Conservation (phyloP, 2,113 vertebrate species). For the Arvicanthis niloticus region DNA sequence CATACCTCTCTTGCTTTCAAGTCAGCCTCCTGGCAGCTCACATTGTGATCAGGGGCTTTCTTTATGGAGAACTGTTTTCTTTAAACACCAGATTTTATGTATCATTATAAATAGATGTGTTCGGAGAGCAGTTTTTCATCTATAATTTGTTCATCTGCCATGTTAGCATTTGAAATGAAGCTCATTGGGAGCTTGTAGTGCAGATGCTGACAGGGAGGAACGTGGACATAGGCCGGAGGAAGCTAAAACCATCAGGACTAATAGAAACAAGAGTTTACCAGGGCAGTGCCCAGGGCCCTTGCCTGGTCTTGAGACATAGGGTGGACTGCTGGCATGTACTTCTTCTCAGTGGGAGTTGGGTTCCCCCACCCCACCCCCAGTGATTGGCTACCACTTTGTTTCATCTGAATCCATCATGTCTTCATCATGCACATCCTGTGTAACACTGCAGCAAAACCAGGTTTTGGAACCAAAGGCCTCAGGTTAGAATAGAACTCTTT, state of each 20-base stretch:
- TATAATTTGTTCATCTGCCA: slow-evolving; percentile 33
- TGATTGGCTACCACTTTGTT: neutral
- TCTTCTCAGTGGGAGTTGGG: neutral
- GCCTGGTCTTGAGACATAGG: neutral
- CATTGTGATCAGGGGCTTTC: neutral
- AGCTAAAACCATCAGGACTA: neutral
- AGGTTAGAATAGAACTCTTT: neutral
- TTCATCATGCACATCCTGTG: neutral
- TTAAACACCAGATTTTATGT: slow-evolving; percentile 45
- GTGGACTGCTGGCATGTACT: neutral
- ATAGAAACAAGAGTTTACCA: neutral
- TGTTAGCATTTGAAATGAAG: slow-evolving; percentile 21
- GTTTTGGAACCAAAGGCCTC: neutral
- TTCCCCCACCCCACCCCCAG: neutral
- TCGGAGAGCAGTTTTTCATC: slow-evolving; percentile 57
- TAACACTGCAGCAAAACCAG: neutral
- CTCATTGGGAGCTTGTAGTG: neutral
- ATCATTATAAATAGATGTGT: slow-evolving; percentile 50
- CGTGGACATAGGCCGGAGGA: fast-evolving
- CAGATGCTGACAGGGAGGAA: neutral
- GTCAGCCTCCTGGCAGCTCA: slow-evolving; percentile 27
- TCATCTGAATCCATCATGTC: neutral
- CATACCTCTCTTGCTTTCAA: neutral
- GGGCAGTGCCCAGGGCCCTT: neutral
- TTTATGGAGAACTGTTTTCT: slow-evolving; percentile 15